Conservation (phyloP, 2,888 invertebrate genomes). For the Lochmaea crataegi region DNA sequence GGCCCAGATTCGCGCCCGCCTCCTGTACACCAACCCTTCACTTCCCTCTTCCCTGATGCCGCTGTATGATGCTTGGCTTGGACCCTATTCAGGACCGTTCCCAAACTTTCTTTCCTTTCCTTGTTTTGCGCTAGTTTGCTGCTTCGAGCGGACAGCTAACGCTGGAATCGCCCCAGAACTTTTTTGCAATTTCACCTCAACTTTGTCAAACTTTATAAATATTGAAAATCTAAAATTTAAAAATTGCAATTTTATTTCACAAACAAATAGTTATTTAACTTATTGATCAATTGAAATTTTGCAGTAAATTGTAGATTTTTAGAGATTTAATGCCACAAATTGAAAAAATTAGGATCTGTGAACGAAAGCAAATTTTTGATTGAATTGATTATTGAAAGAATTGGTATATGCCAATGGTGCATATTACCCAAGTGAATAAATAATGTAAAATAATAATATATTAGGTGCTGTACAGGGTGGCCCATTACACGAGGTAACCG, state of each 20-base stretch:
- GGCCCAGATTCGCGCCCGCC: conserved; percentile 52
- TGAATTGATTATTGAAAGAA: too few species aligned
- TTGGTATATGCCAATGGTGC: too few species aligned
- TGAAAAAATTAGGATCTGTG: too few species aligned
- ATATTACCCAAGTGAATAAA: too few species aligned
- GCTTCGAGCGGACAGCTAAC: background rate
- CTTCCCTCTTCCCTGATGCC: conserved; percentile 44
- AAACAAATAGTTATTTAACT: background rate
- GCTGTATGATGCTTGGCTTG: conserved; percentile 31
- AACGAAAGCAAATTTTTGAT: too few species aligned
- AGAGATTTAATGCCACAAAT: too few species aligned
- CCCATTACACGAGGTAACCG: too few species aligned
- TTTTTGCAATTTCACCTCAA: background rate
- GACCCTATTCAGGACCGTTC: conserved; percentile 48
- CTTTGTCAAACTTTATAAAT: conserved; percentile 1
- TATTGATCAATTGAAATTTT: background rate
- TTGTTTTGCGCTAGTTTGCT: conserved; percentile 1
- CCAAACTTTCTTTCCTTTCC: conserved; percentile 23
- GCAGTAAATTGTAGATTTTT: background rate
- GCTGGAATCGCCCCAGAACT: background rate
- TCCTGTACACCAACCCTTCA: conserved; percentile 51
- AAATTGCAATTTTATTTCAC: background rate
- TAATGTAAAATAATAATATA: too few species aligned
- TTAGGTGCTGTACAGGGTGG: too few species aligned
- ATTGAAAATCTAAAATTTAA: background rate